Evolutionary conservation across 2,888 invertebrate genomes (phyloP).

Genomic region (Phania funesta): DNA sequence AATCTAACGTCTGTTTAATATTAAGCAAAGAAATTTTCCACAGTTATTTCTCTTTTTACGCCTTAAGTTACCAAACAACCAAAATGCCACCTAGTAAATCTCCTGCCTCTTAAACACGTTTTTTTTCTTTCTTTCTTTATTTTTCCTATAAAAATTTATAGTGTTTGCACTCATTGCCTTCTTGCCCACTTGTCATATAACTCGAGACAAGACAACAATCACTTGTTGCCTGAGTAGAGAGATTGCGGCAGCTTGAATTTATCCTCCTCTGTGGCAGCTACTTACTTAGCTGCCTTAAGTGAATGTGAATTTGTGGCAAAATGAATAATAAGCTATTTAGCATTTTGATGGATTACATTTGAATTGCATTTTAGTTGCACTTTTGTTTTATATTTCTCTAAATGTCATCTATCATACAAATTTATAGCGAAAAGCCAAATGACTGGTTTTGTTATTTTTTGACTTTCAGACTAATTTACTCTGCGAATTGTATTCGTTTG

Average conservation of each 20-base stretch:
- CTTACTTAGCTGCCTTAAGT: constrained; percentile 8
- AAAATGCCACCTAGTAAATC: constrained; percentile 18
- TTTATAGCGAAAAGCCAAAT: constrained; percentile 11
- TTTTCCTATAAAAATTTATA: constrained; percentile 26
- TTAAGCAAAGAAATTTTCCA: not conserved
- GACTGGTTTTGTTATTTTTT: not conserved
- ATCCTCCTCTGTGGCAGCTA: constrained; percentile 24
- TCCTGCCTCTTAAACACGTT: no score
- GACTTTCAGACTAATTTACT: constrained; percentile 25
- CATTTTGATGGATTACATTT: constrained; percentile 65
- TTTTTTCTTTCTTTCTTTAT: not conserved
- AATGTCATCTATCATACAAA: constrained; percentile 41
- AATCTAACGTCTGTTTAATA: not conserved
- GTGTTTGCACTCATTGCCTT: not conserved
- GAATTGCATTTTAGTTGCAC: constrained; percentile 47
- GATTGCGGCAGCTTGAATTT: constrained; percentile 5
- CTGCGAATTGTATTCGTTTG: not conserved
- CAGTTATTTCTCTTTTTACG: not conserved
- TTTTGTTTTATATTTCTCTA: not conserved
- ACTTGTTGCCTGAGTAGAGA: not conserved
- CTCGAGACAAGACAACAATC: constrained; percentile 28
- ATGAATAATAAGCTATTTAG: constrained; percentile 64
- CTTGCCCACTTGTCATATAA: constrained; percentile 40
- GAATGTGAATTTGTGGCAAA: constrained; percentile 55
- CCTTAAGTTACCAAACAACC: not conserved